phyloP scores from a whole-genome alignment of 2,888 invertebrate species.

The Diaprepes abbreviatus region DNA sequence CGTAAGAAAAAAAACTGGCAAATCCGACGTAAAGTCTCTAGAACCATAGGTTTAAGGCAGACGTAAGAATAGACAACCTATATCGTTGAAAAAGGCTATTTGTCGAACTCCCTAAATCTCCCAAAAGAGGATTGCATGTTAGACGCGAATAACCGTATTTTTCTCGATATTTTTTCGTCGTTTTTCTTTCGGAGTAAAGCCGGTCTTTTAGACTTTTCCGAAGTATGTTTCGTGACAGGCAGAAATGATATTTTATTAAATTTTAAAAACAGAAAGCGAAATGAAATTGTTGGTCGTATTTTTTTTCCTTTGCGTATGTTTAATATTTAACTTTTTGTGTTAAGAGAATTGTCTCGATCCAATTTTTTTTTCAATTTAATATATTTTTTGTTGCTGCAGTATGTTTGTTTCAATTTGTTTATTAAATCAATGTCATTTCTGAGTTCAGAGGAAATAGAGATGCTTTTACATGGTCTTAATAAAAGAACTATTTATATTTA shows the following conservation, averaged over 20 bases:
- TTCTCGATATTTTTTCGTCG: not conserved
- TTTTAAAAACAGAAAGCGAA: too few species aligned
- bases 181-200: not conserved
- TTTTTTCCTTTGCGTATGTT: too few species aligned
- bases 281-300: too few species aligned
- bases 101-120: conserved; percentile 12
- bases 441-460: too few species aligned
- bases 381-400: too few species aligned
- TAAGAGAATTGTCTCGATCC: too few species aligned
- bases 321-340: too few species aligned
- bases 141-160: not conserved
- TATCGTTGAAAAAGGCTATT: conserved; percentile 3
- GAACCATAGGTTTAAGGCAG: conserved; percentile 3
- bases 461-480: too few species aligned
- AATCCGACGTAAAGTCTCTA: not conserved
- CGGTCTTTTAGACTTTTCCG: conserved; percentile 2
- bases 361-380: too few species aligned
- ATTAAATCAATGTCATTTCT: too few species aligned
- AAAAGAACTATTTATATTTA: too few species aligned
- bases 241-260: not conserved
- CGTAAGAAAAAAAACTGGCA: not conserved
- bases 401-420: too few species aligned
- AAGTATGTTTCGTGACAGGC: not conserved
- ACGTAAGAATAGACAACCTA: not conserved
- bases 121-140: conserved; percentile 8